These are phyloP conservation scores for Pedionomus torquatus DNA, from an alignment of 2,113 vertebrate species.

Conservation along the genomic window DNA sequence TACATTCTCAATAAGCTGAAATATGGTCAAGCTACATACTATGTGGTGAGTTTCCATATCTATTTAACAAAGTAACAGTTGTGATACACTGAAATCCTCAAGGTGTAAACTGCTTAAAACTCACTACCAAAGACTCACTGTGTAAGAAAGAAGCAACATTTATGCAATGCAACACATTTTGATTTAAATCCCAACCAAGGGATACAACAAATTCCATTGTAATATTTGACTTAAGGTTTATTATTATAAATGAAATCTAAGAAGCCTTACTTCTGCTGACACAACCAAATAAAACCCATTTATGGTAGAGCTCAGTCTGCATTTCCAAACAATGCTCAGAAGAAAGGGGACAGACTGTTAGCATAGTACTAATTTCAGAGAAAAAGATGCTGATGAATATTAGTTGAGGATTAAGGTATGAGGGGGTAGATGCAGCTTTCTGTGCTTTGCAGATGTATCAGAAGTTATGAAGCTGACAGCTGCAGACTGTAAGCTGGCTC, in stretches of 20 bases:
- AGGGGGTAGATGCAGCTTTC: background rate
- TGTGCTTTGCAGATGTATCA: background rate
- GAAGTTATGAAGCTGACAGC: background rate
- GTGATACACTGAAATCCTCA: background rate
- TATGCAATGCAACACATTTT: background rate
- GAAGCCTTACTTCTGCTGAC: background rate
- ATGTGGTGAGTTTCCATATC: background rate
- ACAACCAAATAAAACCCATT: background rate
- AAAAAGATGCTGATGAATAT: background rate
- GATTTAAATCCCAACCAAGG: background rate
- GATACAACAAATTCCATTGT: background rate
- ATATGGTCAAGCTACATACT: background rate
- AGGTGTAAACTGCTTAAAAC: background rate
- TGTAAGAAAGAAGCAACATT: background rate
- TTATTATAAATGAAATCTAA: background rate
- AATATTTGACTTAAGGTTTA: background rate
- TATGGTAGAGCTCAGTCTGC: background rate
- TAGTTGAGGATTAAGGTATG: background rate
- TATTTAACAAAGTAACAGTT: background rate
- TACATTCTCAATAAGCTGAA: background rate
- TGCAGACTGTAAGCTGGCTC: background rate
- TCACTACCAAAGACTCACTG: background rate
- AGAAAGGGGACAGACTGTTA: background rate
- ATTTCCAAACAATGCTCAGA: background rate
- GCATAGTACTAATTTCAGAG: background rate